Evolutionary conservation across 2,113 vertebrate species (phyloP).

Genomic region (Planiliza haematocheilus): DNA sequence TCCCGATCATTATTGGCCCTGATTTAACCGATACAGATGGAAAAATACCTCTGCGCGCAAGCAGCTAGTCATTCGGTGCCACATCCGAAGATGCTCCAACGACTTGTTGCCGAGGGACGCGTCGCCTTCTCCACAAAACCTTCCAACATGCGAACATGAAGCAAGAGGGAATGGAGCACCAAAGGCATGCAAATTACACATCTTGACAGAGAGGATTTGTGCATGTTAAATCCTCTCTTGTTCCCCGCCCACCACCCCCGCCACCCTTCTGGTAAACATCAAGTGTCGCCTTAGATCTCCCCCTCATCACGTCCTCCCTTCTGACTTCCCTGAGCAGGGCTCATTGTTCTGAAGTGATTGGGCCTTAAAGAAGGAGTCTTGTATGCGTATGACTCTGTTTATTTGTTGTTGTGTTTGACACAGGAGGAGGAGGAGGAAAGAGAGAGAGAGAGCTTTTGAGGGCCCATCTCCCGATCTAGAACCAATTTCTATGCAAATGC

Average conservation of each 20-base stretch:
- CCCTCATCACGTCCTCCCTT: slow-evolving; percentile 59
- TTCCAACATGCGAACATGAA: slow-evolving; percentile 40
- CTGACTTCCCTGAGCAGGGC: slow-evolving; percentile 50
- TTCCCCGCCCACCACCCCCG: no score
- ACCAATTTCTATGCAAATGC: slow-evolving; percentile 81
- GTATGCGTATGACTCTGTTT: slow-evolving; percentile 38
- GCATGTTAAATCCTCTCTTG: slow-evolving; percentile 15
- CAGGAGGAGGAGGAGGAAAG: neutral
- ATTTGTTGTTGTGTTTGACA: slow-evolving; percentile 23
- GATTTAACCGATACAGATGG: no score
- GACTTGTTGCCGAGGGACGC: no score
- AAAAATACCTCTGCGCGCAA: no score
- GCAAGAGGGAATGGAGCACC: slow-evolving; percentile 15
- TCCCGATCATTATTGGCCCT: no score
- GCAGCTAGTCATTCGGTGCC: no score
- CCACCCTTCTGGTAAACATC: slow-evolving; percentile 58
- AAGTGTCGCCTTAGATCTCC: slow-evolving; percentile 42
- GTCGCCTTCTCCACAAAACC: no score
- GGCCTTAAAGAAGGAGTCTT: slow-evolving; percentile 48
- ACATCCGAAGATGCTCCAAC: no score
- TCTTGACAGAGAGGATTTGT: slow-evolving; percentile 36
- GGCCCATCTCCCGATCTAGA: slow-evolving; percentile 63
- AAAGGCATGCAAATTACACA: slow-evolving; percentile 34
- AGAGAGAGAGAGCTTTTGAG: slow-evolving; percentile 21
- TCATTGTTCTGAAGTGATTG: slow-evolving; percentile 64